phyloP scores from a whole-genome alignment of 2,888 invertebrate genomes.

The Nasonovia ribisnigri region DNA sequence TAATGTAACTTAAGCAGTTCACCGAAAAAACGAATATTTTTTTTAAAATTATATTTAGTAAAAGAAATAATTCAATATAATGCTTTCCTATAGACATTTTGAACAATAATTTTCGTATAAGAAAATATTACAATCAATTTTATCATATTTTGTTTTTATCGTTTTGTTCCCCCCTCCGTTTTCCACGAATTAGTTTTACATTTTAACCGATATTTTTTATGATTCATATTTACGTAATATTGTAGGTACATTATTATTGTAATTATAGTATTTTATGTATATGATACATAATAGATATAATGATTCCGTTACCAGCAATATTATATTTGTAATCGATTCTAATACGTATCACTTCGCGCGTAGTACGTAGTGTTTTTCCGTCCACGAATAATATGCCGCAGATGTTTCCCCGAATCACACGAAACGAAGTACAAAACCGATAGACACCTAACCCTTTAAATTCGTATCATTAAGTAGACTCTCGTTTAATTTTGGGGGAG shows the following conservation, averaged over 20 bases:
- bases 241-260: neutral
- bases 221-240: neutral
- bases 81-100: neutral
- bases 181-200: neutral
- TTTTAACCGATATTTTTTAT: neutral
- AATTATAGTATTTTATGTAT: neutral
- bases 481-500: constrained; percentile 24
- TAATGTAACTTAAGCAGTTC: neutral
- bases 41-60: neutral
- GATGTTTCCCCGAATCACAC: neutral
- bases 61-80: neutral
- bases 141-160: neutral
- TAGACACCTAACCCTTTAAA: neutral
- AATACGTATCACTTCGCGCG: neutral
- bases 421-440: neutral
- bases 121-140: neutral
- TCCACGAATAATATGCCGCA: neutral
- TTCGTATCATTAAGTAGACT: constrained; percentile 29
- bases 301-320: too few relatives aligned
- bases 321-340: too few relatives aligned
- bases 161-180: neutral
- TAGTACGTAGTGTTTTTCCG: neutral
- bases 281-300: too few relatives aligned
- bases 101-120: neutral
- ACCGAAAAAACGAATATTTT: neutral